Percentiles rank a stretch among this genome's conserved stretches.
phyloP scores from a whole-genome alignment of 1,140 invertebrate species.

The Lutraria rhynchaena region DNA sequence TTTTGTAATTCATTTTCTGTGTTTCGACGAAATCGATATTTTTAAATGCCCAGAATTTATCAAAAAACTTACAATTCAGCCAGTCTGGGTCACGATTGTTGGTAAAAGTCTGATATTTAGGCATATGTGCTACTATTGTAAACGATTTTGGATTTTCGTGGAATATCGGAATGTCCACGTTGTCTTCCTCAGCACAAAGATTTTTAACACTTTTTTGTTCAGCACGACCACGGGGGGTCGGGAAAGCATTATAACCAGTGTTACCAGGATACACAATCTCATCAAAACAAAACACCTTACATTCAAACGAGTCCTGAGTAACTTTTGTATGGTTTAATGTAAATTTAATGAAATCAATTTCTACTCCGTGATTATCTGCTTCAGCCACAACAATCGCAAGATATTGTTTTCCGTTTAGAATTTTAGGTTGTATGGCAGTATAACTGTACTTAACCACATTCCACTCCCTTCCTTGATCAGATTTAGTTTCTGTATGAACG shows the following conservation, averaged over 20 bases:
- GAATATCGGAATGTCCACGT: constrained; percentile 39
- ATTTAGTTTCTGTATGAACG: neutral
- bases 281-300: constrained; percentile 44
- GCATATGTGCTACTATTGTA: constrained; percentile 14
- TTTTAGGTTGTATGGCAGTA: too few relatives aligned
- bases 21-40: neutral
- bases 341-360: constrained; percentile 22
- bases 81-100: constrained; percentile 57
- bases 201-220: constrained; percentile 15
- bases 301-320: neutral
- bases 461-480: constrained; percentile 9
- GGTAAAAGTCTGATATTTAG: constrained; percentile 26
- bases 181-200: constrained; percentile 40
- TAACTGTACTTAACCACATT: neutral
- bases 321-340: neutral
- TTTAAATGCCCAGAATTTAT: constrained; percentile 12
- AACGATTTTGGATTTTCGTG: constrained; percentile 11
- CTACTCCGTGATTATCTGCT: constrained; percentile 32
- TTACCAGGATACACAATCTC: neutral
- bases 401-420: neutral
- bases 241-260: neutral
- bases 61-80: constrained; percentile 43
- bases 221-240: neutral
- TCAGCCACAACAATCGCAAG: neutral
- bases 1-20: too few relatives aligned